Base-by-base conservation (phyloP, 1,140 invertebrate species). In the Apocrypta bakeri region DNA sequence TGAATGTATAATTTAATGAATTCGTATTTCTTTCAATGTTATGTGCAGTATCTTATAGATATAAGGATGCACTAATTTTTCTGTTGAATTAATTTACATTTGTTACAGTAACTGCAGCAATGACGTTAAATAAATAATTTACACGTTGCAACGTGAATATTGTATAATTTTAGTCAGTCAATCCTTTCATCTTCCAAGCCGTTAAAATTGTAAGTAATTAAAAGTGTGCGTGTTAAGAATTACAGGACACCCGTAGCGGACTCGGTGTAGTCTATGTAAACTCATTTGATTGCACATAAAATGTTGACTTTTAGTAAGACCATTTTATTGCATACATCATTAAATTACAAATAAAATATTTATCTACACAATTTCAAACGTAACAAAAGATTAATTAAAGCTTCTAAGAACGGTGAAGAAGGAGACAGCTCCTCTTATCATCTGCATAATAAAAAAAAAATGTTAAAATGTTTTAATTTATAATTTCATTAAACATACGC, bases 51-150 rank as follows among this genome's bases (percentile, higher is more conserved):
- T n/a, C n/a, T n/a, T n/a, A 7, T 21, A n/a, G n/a, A n/a, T 3
- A 29, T 12, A 33, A 21, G 8, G n/a, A 27, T 29, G 31, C 48
- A 17, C 76, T 40, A 37, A 29, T 61, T 61, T 56, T 75, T 75
- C 37, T 77, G 61, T 61, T 63, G 56, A 21, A 71, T 14, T n/a
- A 48, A 82, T 66, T n/a, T 21, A 76, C 61, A 61, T 72, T 77
- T 77, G 74, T 82, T 77, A 82, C 24, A 77, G 14, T 74, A 63
- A 11, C 31, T 63, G 31, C 42, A 71, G 63, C 76, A 68, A 77
- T 63, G 76, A 63, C 37, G 48, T 72, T 56, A 29, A 82, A 82
- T 77, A 77, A 77, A 77, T 17, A 37, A 40, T 68, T 76, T 63
- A 77, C 48, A 82, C 42, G 74, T 82, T 82, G 66, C 27, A 82